phyloP scores from a whole-genome alignment of 2,113 vertebrate species.

The Oxygymnocypris stewartii region DNA sequence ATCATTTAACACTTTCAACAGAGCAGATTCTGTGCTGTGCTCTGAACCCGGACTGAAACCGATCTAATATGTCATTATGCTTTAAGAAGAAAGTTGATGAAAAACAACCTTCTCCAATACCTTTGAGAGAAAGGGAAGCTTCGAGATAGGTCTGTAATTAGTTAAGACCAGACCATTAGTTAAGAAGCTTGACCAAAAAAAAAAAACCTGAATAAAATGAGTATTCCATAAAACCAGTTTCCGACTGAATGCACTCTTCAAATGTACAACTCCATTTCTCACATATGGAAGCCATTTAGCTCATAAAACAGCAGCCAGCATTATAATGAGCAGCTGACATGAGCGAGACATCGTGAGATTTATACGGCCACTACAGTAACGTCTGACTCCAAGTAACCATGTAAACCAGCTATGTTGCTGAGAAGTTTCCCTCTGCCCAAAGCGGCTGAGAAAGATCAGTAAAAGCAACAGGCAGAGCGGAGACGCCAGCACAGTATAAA shows the following conservation, averaged over 20 bases:
- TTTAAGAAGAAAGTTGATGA: no score
- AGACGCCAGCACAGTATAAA: not conserved
- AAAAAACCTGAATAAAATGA: no score
- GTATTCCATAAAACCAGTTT: not conserved
- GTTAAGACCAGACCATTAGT: no score
- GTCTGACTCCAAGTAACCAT: slow-evolving; percentile 3
- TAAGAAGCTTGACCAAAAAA: no score
- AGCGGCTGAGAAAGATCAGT: not conserved
- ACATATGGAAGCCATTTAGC: slow-evolving; percentile 28
- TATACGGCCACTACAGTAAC: not conserved
- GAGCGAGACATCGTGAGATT: not conserved
- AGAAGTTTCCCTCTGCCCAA: not conserved
- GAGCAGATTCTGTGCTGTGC: no score
- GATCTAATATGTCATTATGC: no score
- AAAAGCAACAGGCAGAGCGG: not conserved
- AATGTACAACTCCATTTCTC: not conserved
- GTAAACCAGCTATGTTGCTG: not conserved
- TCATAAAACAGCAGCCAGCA: slow-evolving; percentile 22
- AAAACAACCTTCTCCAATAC: no score
- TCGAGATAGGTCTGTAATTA: no score
- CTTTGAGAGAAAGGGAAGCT: no score
- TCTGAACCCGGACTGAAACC: no score
- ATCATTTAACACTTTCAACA: no score
- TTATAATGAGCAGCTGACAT: slow-evolving; percentile 11
- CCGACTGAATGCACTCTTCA: not conserved